These are phyloP conservation scores for Actinopyga echinites DNA, from an alignment of 53 echinoderm and acorn worm species.

Conservation along the genomic window DNA sequence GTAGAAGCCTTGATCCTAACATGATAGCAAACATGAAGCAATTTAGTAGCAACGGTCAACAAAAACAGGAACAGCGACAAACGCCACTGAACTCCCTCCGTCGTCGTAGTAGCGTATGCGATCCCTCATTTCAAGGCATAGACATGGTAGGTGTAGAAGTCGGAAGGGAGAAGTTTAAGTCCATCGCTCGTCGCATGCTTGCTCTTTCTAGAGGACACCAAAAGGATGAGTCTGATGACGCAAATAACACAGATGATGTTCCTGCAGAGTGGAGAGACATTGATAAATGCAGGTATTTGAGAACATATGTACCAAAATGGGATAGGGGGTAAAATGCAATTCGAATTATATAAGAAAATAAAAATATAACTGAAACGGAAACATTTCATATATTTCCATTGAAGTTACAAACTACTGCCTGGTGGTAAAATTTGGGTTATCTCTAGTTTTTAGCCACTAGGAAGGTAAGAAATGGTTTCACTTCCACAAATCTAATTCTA, in stretches of 20 bases:
- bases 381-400: too few relatives aligned
- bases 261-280: neutral
- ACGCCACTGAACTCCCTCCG: neutral
- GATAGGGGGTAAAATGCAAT: neutral
- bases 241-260: too few relatives aligned
- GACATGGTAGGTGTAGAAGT: conserved; percentile 9
- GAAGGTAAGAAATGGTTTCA: too few relatives aligned
- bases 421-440: too few relatives aligned
- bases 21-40: neutral
- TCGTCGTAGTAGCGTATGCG: neutral
- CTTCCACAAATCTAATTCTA: too few relatives aligned
- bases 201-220: neutral
- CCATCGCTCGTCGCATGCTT: conserved; percentile 15
- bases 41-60: neutral
- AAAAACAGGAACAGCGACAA: neutral
- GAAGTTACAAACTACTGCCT: too few relatives aligned
- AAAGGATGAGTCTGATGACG: neutral
- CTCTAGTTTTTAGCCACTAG: too few relatives aligned
- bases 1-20: conserved; percentile 8
- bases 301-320: conserved; percentile 20
- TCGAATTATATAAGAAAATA: neutral
- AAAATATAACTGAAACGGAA: too few relatives aligned
- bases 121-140: neutral
- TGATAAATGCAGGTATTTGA: conserved; percentile 13
- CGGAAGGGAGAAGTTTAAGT: conserved; percentile 19